phyloP scores from a whole-genome alignment of 2,113 vertebrate genomes.

The Malurus alboscapulatus region DNA sequence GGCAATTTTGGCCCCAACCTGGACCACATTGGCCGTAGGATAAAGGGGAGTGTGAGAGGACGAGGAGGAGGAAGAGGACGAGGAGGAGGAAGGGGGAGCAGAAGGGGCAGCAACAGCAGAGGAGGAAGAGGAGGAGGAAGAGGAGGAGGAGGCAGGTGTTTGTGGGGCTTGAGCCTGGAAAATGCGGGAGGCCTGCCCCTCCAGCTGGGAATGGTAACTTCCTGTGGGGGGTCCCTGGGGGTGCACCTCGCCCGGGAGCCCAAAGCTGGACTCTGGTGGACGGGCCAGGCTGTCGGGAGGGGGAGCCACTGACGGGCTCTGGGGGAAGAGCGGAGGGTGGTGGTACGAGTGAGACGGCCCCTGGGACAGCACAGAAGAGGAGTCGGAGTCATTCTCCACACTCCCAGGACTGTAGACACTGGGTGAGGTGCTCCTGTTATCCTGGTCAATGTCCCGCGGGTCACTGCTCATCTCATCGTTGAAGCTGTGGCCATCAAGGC shows the following conservation, averaged over 20 bases:
- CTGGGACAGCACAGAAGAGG: conserved; percentile 79
- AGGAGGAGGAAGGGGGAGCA: conserved; percentile 47
- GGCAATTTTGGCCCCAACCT: conserved; percentile 52
- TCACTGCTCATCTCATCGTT: conserved; percentile 94
- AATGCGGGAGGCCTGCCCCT: conserved; percentile 72
- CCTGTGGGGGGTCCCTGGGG: conserved; percentile 54
- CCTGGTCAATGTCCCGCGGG: conserved; percentile 96
- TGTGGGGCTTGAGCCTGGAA: conserved; percentile 73
- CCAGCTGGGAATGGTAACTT: conserved; percentile 73
- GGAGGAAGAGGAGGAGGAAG: conserved; percentile 58
- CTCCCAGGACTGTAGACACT: conserved; percentile 94
- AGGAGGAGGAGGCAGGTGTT: conserved; percentile 70
- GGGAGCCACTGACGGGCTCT: conserved; percentile 74
- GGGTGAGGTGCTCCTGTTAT: conserved; percentile 97
- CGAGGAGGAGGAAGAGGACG: conserved; percentile 63
- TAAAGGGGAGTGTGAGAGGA: conserved; percentile 56
- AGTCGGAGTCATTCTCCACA: conserved; percentile 94
- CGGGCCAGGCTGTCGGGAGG: conserved; percentile 65
- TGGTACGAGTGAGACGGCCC: conserved; percentile 74
- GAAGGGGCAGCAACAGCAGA: conserved; percentile 61
- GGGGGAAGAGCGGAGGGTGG: conserved; percentile 76
- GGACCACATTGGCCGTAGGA: conserved; percentile 44
- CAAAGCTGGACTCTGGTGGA: conserved; percentile 72
- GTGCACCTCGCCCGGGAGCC: conserved; percentile 58
- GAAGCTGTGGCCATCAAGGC: conserved; percentile 90